Conservation (phyloP, 2,797 vertebrate genomes). For the Microhierax caerulescens region DNA sequence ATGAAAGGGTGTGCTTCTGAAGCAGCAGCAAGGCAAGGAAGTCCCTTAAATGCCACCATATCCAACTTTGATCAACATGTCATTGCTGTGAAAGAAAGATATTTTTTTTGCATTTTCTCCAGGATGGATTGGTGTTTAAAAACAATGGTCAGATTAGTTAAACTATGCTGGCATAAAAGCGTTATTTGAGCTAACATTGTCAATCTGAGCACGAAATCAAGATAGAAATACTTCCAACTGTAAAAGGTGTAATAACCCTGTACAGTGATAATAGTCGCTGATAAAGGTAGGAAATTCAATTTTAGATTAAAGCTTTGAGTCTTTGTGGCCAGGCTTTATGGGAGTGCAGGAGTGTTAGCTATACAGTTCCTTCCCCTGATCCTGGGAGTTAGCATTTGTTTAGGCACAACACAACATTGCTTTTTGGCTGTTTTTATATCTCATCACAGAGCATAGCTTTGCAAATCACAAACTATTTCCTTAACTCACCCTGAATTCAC, state of each 20-base stretch:
- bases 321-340: neutral
- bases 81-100: neutral
- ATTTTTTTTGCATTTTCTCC: neutral
- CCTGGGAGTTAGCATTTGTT: neutral
- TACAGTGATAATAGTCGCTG: neutral
- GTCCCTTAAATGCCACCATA: neutral
- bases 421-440: neutral
- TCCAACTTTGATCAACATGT: neutral
- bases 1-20: neutral
- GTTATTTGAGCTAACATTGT: neutral
- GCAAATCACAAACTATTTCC: neutral
- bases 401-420: accelerated
- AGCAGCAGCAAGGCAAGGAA: neutral
- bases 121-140: neutral
- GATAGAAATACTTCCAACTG: neutral
- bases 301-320: neutral
- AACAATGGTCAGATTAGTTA: neutral
- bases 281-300: neutral
- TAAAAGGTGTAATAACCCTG: neutral
- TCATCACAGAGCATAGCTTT: neutral
- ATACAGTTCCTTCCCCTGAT: neutral
- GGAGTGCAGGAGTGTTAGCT: neutral
- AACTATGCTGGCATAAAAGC: neutral
- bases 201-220: neutral
- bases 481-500: neutral